Percentiles rank a stretch among this genome's conserved stretches.
Conservation (phyloP, 2,888 invertebrate genomes). For the Patella depressa region DNA sequence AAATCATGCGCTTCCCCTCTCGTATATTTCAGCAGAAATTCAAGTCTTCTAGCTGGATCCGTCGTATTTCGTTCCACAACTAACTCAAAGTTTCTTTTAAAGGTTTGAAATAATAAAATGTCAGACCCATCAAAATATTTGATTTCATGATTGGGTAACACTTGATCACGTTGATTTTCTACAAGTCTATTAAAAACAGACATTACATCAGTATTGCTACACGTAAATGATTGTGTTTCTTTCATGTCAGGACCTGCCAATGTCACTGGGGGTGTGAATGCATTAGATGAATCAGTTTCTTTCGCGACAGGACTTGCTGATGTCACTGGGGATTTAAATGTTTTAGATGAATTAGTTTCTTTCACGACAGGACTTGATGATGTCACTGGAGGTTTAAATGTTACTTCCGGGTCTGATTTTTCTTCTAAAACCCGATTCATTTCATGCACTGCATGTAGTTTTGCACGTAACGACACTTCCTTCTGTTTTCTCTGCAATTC, state of each 20-base stretch:
- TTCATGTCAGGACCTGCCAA: background rate
- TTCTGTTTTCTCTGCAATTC: background rate
- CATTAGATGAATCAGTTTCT: background rate
- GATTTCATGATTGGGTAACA: background rate
- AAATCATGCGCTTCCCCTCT: background rate
- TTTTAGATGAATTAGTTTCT: background rate
- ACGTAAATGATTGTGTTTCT: background rate
- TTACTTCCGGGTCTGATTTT: background rate
- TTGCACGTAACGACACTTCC: background rate
- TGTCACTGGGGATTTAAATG: no score
- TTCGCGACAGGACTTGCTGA: background rate
- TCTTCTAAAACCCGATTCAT: background rate
- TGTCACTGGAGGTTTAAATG: background rate
- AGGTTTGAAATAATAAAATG: background rate
- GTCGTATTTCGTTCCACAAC: background rate
- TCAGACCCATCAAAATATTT: background rate
- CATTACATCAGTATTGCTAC: background rate
- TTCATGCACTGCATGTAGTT: background rate
- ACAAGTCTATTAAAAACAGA: background rate
- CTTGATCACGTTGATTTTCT: constrained; percentile 1
- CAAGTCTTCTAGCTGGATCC: constrained; percentile 6
- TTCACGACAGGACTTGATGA: background rate
- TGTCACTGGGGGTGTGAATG: background rate
- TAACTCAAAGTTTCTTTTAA: background rate
- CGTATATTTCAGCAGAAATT: constrained; percentile 7